Base-by-base conservation (phyloP, 2,797 vertebrate genomes). In the Danio tinwini region DNA sequence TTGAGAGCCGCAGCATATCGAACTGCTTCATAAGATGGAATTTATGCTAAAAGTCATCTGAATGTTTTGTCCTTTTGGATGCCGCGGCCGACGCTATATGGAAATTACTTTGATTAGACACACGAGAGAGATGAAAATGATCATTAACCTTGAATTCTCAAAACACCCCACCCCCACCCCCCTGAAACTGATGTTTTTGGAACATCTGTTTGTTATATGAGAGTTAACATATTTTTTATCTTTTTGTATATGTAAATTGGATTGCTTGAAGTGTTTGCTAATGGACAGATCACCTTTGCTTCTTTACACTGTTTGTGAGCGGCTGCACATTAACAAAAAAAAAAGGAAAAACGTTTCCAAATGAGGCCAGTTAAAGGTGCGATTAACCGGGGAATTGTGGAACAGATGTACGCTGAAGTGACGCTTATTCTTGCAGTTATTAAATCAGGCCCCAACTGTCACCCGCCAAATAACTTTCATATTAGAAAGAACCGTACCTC, bases 321-420 rank as follows among this genome's bases (percentile, higher is more conserved):
- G 82, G 81, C 81, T 72, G 58, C 81, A 74, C 62, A 72, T 62
- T 44, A 50, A 67, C 87, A 83, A 88, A 90, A 86, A 85, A 83
- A 88, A 82, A 84, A 84, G 78, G 82, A 81, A 80, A 84, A 81
- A 83, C 89, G 88, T 90, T 77, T 91, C 88, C 85, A 91, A 91
- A 90, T 86, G 85, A 93, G 89, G 92, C 89, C 86, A 90, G 89
- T 86, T 88, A 91, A 89, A 89, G 85, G 86, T 88, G 88, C 82
- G 85, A 91, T 93, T 92, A 90, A 85, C 89, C 88, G 62, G 90
- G 90, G 89, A 91, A 19, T 55, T 72, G 40, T 86, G 71, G 89
- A 93, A 89, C 93, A 93, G 93, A 93, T 94, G 93, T 91, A 90
- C 78, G 82, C 69, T 78, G 85, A 81, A 91, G 87, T 90, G 89